These are phyloP conservation scores for Altica lythri DNA, from an alignment of 2,888 invertebrate species.

Conservation along the genomic window DNA sequence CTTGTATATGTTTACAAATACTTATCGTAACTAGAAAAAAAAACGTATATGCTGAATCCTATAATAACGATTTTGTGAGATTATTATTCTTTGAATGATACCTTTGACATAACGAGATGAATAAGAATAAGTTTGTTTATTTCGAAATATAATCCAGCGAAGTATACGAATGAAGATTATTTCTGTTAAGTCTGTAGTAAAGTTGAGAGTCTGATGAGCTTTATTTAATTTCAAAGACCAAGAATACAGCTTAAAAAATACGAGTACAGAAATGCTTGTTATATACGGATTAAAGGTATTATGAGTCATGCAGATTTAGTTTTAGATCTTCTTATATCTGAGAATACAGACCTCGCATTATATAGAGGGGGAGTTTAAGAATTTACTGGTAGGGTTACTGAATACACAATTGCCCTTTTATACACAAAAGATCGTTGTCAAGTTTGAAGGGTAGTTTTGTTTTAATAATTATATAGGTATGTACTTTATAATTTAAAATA, in stretches of 20 bases:
- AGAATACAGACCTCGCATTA: constrained; percentile 43
- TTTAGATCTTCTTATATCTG: constrained; percentile 54
- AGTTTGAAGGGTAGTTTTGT: too few species aligned
- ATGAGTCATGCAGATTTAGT: constrained; percentile 56
- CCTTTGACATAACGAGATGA: too few species aligned
- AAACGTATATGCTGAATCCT: too few species aligned
- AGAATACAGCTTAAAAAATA: constrained; percentile 49
- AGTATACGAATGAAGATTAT: constrained; percentile 46
- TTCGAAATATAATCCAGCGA: constrained; percentile 41
- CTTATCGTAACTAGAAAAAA: too few species aligned
- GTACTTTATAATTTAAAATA: too few species aligned
- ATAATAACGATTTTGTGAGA: too few species aligned
- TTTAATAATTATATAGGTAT: too few species aligned
- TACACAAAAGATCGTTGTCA: too few species aligned
- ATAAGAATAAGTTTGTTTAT: constrained; percentile 29
- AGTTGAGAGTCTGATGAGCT: constrained; percentile 49
- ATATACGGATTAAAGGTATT: constrained; percentile 57
- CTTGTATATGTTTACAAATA: too few species aligned
- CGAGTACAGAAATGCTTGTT: constrained; percentile 55
- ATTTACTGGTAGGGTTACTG: constrained; percentile 52
- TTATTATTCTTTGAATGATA: too few species aligned
- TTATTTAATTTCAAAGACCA: constrained; percentile 51
- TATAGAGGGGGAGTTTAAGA: constrained; percentile 49
- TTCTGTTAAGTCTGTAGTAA: constrained; percentile 46
- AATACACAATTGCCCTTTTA: constrained; percentile 28